Conservation (phyloP, 2,113 vertebrate species). For the Camelus bactrianus region DNA sequence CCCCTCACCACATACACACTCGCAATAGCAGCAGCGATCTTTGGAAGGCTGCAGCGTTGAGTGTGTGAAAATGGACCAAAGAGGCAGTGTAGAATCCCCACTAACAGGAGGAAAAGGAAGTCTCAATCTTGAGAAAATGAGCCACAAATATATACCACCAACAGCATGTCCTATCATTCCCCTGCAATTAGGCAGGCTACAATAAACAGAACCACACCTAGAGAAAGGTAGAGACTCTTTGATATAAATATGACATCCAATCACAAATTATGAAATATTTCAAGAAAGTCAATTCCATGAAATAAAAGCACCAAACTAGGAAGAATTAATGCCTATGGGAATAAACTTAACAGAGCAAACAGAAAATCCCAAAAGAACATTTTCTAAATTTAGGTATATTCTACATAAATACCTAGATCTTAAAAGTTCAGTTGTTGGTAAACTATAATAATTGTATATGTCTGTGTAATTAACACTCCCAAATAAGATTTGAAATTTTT, state of each 20-base stretch:
- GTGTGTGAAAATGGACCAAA: background rate
- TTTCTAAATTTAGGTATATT: background rate
- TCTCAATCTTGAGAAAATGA: background rate
- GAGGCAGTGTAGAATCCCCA: background rate
- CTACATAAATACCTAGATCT: background rate
- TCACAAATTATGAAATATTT: background rate
- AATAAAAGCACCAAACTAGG: conserved; percentile 18
- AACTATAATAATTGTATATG: background rate
- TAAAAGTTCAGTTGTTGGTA: background rate
- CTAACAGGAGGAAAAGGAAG: background rate
- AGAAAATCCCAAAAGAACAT: background rate
- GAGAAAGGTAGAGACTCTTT: background rate
- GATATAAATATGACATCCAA: background rate
- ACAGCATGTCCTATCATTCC: background rate
- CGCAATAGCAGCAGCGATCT: background rate
- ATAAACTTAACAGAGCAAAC: background rate
- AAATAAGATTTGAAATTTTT: conserved; percentile 16
- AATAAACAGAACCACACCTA: background rate
- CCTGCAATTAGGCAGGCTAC: background rate
- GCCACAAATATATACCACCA: background rate
- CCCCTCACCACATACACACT: background rate
- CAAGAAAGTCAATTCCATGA: background rate
- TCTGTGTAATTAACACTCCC: background rate
- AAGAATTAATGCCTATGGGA: background rate
- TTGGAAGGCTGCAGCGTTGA: background rate